Evolutionary conservation across 2,888 invertebrate genomes (phyloP).

Genomic region (Nysson spinosus): DNA sequence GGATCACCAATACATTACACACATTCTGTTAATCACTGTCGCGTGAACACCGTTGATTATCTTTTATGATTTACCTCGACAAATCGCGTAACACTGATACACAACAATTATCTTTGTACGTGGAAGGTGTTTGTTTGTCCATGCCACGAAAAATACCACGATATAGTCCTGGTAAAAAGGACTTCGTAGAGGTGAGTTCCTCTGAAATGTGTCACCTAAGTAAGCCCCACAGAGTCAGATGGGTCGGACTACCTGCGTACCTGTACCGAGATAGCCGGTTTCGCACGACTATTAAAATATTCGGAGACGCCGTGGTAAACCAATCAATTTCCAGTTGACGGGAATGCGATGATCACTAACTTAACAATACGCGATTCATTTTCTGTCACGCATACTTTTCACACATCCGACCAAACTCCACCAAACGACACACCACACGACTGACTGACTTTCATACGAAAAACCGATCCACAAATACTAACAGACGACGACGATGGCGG

Average conservation of each 20-base stretch:
- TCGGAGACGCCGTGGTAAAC: constrained; percentile 15
- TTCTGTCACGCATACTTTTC: constrained; percentile 15
- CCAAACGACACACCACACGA: constrained; percentile 30
- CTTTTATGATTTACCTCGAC: not conserved
- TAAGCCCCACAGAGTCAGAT: constrained; percentile 26
- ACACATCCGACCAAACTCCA: constrained; percentile 35
- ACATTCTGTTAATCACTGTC: constrained; percentile 15
- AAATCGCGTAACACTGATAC: constrained; percentile 26
- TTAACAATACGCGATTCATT: constrained; percentile 16
- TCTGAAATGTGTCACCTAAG: constrained; percentile 38
- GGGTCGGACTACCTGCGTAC: constrained; percentile 34
- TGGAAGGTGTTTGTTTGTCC: too few relatives aligned
- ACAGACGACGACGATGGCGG: constrained; percentile 38
- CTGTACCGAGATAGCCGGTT: constrained; percentile 40
- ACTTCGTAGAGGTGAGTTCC: constrained; percentile 8
- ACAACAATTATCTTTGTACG: constrained; percentile 9
- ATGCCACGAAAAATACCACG: too few relatives aligned
- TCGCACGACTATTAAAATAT: constrained; percentile 37
- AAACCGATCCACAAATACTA: constrained; percentile 51
- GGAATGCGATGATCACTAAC: not conserved
- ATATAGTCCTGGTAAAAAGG: too few relatives aligned
- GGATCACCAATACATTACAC: constrained; percentile 20
- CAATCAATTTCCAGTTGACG: constrained; percentile 9
- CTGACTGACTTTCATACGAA: constrained; percentile 41
- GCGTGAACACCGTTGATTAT: constrained; percentile 11